These are phyloP conservation scores for Drosophila aldrichi DNA, from an alignment of 2,888 invertebrate species.

Conservation along the genomic window DNA sequence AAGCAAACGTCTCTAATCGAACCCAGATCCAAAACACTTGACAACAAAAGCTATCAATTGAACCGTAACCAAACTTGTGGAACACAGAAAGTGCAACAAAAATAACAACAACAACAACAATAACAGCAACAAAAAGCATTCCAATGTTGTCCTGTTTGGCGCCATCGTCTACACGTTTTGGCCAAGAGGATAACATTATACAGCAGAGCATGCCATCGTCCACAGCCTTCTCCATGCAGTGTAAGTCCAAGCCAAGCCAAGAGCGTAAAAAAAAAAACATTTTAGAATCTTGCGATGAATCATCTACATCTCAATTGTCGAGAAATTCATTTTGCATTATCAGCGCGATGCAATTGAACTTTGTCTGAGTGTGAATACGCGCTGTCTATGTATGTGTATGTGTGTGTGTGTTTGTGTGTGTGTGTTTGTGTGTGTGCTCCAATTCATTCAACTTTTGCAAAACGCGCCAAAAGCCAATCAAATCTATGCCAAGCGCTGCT, in stretches of 20 bases:
- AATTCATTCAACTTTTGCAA: slow-evolving; percentile 66
- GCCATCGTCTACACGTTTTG: slow-evolving; percentile 86
- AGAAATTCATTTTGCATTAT: slow-evolving; percentile 61
- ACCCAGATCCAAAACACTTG: slow-evolving; percentile 19
- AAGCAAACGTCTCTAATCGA: slow-evolving; percentile 33
- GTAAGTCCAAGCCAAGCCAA: slow-evolving; percentile 73
- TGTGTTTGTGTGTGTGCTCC: slow-evolving; percentile 12
- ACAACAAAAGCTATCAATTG: slow-evolving; percentile 9
- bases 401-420: slow-evolving; percentile 17
- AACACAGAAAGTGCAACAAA: slow-evolving; percentile 8
- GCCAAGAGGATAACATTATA: slow-evolving; percentile 85
- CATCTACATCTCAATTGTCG: slow-evolving; percentile 50
- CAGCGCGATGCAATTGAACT: slow-evolving; percentile 74
- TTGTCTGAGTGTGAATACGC: slow-evolving; percentile 2
- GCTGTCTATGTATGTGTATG: slow-evolving; percentile 10
- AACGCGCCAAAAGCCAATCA: slow-evolving; percentile 64
- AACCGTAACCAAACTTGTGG: slow-evolving; percentile 9
- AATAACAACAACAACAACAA: neutral
- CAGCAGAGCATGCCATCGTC: slow-evolving; percentile 85
- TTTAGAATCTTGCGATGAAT: slow-evolving; percentile 19
- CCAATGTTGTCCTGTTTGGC: slow-evolving; percentile 86
- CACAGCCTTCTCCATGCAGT: slow-evolving; percentile 85
- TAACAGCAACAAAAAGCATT: slow-evolving; percentile 72
- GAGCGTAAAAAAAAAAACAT: neutral
- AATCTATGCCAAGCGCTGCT: slow-evolving; percentile 39